These are phyloP conservation scores for Ivindomyrus marchei DNA, from an alignment of 2,113 vertebrate species.

Conservation along the genomic window DNA sequence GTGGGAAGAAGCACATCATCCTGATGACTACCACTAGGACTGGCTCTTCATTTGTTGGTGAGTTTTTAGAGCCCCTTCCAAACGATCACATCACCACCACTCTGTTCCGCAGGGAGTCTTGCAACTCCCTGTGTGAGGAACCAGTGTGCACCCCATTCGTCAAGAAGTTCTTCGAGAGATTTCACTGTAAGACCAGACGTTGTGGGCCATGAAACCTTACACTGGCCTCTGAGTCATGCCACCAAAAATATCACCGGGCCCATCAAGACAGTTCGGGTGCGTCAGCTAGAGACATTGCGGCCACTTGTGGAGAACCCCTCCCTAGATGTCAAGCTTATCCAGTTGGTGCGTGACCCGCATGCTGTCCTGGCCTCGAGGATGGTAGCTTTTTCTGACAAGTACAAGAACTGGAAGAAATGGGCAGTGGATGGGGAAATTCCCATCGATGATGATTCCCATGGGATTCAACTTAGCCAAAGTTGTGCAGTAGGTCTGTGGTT, in stretches of 20 bases:
- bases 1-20: slow-evolving; percentile 71
- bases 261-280: slow-evolving; percentile 86
- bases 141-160: slow-evolving; percentile 77
- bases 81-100: slow-evolving; percentile 34
- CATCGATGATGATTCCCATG: no score
- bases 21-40: slow-evolving; percentile 90
- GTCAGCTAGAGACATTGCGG: slow-evolving; percentile 82
- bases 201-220: slow-evolving; percentile 90
- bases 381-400: no score
- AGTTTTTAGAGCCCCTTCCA: slow-evolving; percentile 67
- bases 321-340: slow-evolving; percentile 84
- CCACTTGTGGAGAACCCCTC: slow-evolving; percentile 80
- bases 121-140: slow-evolving; percentile 81
- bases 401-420: no score
- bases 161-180: slow-evolving; percentile 81
- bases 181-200: slow-evolving; percentile 75
- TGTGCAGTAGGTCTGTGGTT: slow-evolving; percentile 78
- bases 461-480: slow-evolving; percentile 81
- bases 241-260: slow-evolving; percentile 73
- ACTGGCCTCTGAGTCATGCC: slow-evolving; percentile 73
- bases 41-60: slow-evolving; percentile 89
- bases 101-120: slow-evolving; percentile 85
- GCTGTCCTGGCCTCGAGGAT: slow-evolving; percentile 74
- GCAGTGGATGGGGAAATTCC: no score
- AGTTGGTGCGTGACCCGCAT: slow-evolving; percentile 88